Evolutionary conservation across 2,113 vertebrate genomes (phyloP).

Genomic region (Rhipidura dahli): DNA sequence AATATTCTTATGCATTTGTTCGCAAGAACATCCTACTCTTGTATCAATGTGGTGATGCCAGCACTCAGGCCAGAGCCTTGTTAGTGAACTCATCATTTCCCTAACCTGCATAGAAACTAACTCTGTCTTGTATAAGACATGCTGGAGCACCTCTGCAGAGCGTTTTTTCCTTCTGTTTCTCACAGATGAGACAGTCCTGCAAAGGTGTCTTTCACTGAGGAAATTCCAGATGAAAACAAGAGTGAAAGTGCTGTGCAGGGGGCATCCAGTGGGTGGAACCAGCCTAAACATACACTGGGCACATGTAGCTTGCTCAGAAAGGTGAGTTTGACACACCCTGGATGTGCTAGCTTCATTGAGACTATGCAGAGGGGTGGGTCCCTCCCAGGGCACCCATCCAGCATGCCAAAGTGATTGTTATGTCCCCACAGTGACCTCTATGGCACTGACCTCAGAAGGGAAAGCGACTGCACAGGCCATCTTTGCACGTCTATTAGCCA

Average conservation of each 20-base stretch:
- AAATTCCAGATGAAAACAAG: background rate
- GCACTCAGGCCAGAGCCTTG: background rate
- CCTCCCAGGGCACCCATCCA: background rate
- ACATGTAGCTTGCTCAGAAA: background rate
- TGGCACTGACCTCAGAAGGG: background rate
- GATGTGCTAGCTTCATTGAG: background rate
- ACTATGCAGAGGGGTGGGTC: background rate
- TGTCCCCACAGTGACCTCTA: background rate
- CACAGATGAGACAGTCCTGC: background rate
- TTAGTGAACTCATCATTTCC: background rate
- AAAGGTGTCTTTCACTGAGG: background rate
- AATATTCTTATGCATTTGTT: background rate
- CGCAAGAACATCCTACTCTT: background rate
- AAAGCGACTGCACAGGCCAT: background rate
- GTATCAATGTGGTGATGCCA: background rate
- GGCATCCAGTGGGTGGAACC: fast-evolving
- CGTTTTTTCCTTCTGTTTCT: background rate
- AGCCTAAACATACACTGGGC: too few relatives aligned
- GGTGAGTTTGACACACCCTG: background rate
- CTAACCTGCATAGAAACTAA: background rate
- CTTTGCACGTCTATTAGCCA: background rate
- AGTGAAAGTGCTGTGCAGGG: background rate
- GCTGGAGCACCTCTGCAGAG: background rate
- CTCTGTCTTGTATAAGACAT: fast-evolving
- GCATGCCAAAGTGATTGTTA: fast-evolving